These are phyloP conservation scores for Rhodophaea formosa DNA, from an alignment of 2,888 invertebrate genomes.

Conservation along the genomic window DNA sequence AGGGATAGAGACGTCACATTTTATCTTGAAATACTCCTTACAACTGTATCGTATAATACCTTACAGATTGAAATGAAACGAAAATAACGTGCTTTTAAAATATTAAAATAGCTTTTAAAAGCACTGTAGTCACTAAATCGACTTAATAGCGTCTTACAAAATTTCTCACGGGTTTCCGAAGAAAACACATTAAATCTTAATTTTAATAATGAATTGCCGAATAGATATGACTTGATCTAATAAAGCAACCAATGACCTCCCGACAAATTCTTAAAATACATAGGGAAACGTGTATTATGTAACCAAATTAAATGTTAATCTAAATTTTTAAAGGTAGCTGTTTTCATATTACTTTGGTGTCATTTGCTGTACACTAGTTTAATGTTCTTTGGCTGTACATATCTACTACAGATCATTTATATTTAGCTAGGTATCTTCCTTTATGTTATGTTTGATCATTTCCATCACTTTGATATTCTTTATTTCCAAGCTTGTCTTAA, in stretches of 20 bases:
- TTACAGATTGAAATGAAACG: not conserved
- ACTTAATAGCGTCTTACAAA: no score
- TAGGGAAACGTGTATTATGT: not conserved
- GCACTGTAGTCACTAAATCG: no score
- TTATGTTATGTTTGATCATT: no score
- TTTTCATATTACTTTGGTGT: not conserved
- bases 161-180: not conserved
- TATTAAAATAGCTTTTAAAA: no score
- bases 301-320: not conserved
- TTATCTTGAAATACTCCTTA: not conserved
- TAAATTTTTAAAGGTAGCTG: not conserved
- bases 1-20: no score
- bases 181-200: not conserved
- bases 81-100: not conserved
- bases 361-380: no score
- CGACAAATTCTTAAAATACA: not conserved
- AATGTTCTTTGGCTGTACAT: no score
- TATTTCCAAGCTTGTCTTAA: no score
- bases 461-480: no score
- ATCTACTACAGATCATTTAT: no score
- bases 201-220: not conserved
- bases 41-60: not conserved
- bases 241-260: slow-evolving; percentile 15
- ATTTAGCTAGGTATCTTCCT: no score
- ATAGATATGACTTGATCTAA: not conserved